Base-by-base conservation (phyloP, 2,888 invertebrate genomes). In the Acanthococcus lagerstroemiae region DNA sequence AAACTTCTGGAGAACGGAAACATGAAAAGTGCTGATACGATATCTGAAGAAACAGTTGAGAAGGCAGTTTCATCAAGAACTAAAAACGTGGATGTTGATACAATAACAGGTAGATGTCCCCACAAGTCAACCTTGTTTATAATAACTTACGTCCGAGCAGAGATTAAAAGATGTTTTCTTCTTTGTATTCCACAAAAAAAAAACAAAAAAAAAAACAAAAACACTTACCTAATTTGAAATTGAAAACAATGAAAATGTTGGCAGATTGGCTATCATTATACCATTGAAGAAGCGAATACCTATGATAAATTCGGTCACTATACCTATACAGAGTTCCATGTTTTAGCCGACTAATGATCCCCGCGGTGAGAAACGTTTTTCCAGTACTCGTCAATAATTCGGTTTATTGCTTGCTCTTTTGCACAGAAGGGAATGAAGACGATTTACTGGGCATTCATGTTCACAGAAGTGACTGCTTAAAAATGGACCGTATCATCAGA, bases 401-500 rank as follows among this genome's bases (percentile, higher is more conserved):
- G n/a, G n/a, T n/a, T n/a, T n/a, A n/a, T n/a, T n/a, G 21, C 3
- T 46, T 25, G 26, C 25, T 26, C 45, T n/a, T 55, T 58, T 50
- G 48, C 15, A 44, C 56, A 67, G 67, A 57, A 45, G n/a, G 27
- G 50, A 67, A 12, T 25, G 50, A 63, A 19, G 44, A 57, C 3
- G 24, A 67, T 65, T 63, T 69, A 26, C 21, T 71, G 37, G 71
- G 70, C 27, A 67, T 72, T 26, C 78, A 76, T 19, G 74, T 85
- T 66, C 84, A 84, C 72, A 76, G 79, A 68, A 79, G 81, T 7
- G 84, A 85, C 73, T 77, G 79, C 71, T 75, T 86, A 17, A 78
- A 82, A 70, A 75, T 81, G 56, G 81, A 83, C 75, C 79, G 81
- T 67, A 74, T 79, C 55, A 80, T 83, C 21, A 75, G 79, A 58